Evolutionary conservation across 2,888 invertebrate genomes (phyloP), one percentile per base, ranked within the genome.

Genomic region (Lordiphosa fenestrarum): DNA sequence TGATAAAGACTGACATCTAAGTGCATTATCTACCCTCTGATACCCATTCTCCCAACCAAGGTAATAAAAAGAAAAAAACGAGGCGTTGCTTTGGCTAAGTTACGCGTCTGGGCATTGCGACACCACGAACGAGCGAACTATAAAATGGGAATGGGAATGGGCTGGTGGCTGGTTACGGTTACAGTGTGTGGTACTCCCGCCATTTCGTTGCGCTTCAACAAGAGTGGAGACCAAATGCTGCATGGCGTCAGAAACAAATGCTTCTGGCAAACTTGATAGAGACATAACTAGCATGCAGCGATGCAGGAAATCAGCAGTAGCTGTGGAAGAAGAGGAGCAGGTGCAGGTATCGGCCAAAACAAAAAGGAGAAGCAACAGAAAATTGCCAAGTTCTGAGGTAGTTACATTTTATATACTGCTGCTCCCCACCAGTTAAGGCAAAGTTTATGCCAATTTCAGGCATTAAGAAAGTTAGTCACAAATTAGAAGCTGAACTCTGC

Each of bases 241-340:
- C 51, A 50, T 70, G 58, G 72, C 62, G 63, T 70, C 71, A 71
- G 78, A 59, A 56, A 78, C 75, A 78, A 73, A 73, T 74, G 66
- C 66, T 19, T 47, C 35, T 36, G 10, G n/a, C 50, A 74, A 78
- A 64, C 66, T 66, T 75, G 76, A 80, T 83, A 83, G 76, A 76
- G 84, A 76, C 84, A 83, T 83, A 76, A 80, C 84, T 83, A 23
- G 73, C 61, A 75, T 58, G 70, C 76, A 76, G 57, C 69, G 72
- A 74, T 69, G 83, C 75, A 78, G 83, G 72, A 78, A 76, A 69
- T 75, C 71, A 60, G 44, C 58, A 35, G 19, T 19, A 19, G 19
- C 19, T 19, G 19, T 19, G 19, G 52, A 15, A 50, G 13, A 37
- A 7, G 7, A 53, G 6, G 51, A 69, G 62, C 66, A 65, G 70